Evolutionary conservation across 2,797 vertebrate species (phyloP).

Genomic region (Cossypha heuglini): DNA sequence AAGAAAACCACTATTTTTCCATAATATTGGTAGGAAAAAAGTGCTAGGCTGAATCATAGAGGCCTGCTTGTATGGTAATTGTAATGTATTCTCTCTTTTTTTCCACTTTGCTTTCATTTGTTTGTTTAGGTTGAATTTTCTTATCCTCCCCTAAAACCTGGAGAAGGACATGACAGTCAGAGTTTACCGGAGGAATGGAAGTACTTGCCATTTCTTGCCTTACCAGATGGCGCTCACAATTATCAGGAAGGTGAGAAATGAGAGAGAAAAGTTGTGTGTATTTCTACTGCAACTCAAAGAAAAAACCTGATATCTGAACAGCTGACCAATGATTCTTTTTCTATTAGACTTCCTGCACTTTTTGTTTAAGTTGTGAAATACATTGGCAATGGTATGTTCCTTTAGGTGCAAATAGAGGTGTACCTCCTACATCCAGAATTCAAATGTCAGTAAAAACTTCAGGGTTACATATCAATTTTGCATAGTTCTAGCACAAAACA

Average conservation of each 20-base stretch:
- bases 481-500: background rate
- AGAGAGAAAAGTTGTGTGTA: background rate
- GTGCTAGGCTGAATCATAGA: background rate
- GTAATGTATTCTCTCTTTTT: background rate
- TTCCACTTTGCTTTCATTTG: background rate
- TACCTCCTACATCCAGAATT: background rate
- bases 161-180: conserved; percentile 89
- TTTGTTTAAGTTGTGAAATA: background rate
- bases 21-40: background rate
- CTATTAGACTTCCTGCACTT: background rate
- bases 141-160: conserved; percentile 88
- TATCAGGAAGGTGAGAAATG: conserved; percentile 89
- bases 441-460: background rate
- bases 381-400: background rate
- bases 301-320: background rate
- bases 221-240: conserved; percentile 97
- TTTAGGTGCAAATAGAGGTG: background rate
- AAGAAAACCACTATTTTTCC: background rate
- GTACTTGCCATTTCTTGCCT: conserved; percentile 92
- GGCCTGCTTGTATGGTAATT: background rate
- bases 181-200: conserved; percentile 92
- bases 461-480: background rate
- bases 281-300: background rate
- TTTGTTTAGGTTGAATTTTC: conserved; percentile 88
- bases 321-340: background rate